phyloP scores from a whole-genome alignment of 2,888 invertebrate species.

The Teleiodes luculella region DNA sequence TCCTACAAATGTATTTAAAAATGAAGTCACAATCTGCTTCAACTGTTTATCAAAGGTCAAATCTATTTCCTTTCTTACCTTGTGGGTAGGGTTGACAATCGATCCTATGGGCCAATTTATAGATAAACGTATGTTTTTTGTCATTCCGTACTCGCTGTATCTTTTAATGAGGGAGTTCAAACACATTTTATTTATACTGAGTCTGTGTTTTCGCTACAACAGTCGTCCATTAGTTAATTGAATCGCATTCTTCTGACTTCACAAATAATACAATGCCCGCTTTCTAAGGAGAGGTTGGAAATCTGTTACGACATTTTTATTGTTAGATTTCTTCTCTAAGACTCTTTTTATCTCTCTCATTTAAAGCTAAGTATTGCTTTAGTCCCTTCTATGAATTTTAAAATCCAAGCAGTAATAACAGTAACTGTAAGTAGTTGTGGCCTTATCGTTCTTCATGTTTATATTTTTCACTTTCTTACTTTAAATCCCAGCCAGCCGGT shows the following conservation, averaged over 20 bases:
- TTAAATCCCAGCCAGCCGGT: too few species aligned
- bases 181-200: slow-evolving; percentile 22
- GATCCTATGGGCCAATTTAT: too few species aligned
- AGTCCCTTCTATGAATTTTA: background rate
- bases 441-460: too few species aligned
- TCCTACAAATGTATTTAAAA: too few species aligned
- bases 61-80: too few species aligned
- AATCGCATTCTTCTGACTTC: slow-evolving; percentile 29
- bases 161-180: slow-evolving; percentile 18
- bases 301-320: slow-evolving; percentile 19
- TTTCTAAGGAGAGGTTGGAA: slow-evolving; percentile 21
- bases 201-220: slow-evolving; percentile 30
- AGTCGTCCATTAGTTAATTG: slow-evolving; percentile 40
- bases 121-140: too few species aligned
- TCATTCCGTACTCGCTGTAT: background rate
- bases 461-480: too few species aligned
- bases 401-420: background rate
- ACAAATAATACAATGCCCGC: slow-evolving; percentile 12
- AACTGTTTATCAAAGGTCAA: too few species aligned
- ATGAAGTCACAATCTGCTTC: too few species aligned
- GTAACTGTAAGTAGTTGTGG: too few species aligned
- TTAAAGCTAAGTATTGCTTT: background rate
- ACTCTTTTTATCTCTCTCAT: background rate
- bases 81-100: too few species aligned
- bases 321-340: slow-evolving; percentile 14